Percentiles rank a stretch among this genome's conserved stretches.
phyloP scores from a whole-genome alignment of 1,140 invertebrate species.

The Ceratina japonica region DNA sequence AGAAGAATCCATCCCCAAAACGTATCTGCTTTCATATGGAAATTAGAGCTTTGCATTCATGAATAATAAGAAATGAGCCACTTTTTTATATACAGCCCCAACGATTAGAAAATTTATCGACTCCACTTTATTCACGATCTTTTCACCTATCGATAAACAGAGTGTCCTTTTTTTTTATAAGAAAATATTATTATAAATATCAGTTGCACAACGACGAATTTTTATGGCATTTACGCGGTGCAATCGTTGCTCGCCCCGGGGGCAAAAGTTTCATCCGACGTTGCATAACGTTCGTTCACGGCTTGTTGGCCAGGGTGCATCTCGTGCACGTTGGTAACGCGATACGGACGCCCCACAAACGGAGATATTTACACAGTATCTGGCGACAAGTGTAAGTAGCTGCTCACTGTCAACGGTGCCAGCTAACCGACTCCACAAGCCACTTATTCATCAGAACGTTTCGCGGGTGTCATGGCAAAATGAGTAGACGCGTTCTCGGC shows the following conservation, averaged over 20 bases:
- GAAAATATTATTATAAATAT: neutral
- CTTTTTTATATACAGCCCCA: neutral
- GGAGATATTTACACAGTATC: constrained; percentile 28
- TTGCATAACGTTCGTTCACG: constrained; percentile 8
- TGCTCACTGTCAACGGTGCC: neutral
- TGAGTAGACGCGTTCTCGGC: neutral
- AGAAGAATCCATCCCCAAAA: neutral
- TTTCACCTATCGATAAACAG: no score
- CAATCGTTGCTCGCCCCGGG: constrained; percentile 3
- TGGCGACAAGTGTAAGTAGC: constrained; percentile 7
- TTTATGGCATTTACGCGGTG: neutral
- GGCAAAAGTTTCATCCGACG: neutral
- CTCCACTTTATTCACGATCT: no score
- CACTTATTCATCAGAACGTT: constrained; percentile 17
- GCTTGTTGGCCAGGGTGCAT: neutral
- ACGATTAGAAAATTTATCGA: constrained; percentile 6
- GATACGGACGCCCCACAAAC: constrained; percentile 19
- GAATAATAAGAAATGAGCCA: constrained; percentile 27
- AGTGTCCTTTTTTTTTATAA: neutral
- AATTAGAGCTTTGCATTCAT: constrained; percentile 9
- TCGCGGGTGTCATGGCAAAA: neutral
- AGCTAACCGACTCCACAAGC: neutral
- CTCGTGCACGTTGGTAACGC: constrained; percentile 2
- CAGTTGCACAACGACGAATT: neutral
- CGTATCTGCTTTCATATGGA: constrained; percentile 8